A percentile compares a stretch with the other conserved stretches of the same genome.
These are phyloP conservation scores for Hipparchia semele DNA, from an alignment of 2,888 invertebrate species.

Conservation along the genomic window DNA sequence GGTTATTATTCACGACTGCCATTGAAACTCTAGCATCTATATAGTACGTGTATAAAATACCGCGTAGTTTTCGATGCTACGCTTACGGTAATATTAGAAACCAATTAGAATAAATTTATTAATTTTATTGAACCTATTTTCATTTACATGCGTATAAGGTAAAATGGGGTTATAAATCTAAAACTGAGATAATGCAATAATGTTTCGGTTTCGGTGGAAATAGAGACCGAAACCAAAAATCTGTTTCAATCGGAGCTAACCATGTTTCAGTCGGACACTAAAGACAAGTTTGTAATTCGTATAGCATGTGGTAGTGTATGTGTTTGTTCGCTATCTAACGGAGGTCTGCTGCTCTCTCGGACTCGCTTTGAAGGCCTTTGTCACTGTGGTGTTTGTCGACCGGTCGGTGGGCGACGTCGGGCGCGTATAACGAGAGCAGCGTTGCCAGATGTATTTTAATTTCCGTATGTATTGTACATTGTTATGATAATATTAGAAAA, in stretches of 20 bases:
- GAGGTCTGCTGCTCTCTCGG: slow-evolving; percentile 84
- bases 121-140: not conserved
- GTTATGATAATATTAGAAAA: no score
- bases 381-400: slow-evolving; percentile 77
- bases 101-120: not conserved
- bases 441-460: slow-evolving; percentile 19
- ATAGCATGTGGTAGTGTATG: slow-evolving; percentile 76
- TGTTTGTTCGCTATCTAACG: slow-evolving; percentile 77
- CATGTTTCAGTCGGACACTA: slow-evolving; percentile 27
- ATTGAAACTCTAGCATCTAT: no score
- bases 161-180: not conserved
- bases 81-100: not conserved
- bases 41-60: not conserved
- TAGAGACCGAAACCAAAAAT: not conserved
- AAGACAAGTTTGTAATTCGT: slow-evolving; percentile 54
- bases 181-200: not conserved
- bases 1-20: no score
- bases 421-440: slow-evolving; percentile 52
- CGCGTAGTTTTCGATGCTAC: slow-evolving; percentile 1
- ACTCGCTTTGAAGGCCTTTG: slow-evolving; percentile 83
- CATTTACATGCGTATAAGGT: slow-evolving; percentile 3
- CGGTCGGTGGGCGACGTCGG: slow-evolving; percentile 59
- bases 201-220: slow-evolving; percentile 2
- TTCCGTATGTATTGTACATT: not conserved
- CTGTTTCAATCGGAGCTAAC: not conserved